Percentiles rank a stretch among this genome's conserved stretches.
phyloP scores from a whole-genome alignment of 1,140 invertebrate species.

The Drepana arcuata region DNA sequence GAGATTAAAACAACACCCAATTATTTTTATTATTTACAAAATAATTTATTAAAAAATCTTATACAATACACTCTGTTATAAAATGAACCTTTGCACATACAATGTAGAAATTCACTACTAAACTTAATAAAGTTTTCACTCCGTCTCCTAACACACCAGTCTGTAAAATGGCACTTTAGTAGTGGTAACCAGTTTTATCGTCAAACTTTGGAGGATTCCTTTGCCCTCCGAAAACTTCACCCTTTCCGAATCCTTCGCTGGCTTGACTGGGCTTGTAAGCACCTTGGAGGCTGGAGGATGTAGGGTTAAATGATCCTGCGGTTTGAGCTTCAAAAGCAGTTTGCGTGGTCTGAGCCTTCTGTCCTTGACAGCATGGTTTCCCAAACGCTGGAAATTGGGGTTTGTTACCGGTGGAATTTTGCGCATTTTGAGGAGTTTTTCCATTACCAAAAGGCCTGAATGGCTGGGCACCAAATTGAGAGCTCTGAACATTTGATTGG shows the following conservation, averaged over 20 bases:
- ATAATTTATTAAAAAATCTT: constrained; percentile 22
- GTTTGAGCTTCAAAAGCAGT: neutral
- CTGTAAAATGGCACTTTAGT: constrained; percentile 23
- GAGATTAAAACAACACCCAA: constrained; percentile 1
- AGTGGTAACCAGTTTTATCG: constrained; percentile 46
- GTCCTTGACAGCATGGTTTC: constrained; percentile 1
- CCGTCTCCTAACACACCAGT: constrained; percentile 1
- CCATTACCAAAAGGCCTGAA: constrained; percentile 1
- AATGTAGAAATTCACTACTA: no score
- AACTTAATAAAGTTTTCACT: neutral
- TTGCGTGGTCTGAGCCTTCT: neutral
- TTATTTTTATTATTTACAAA: constrained; percentile 16
- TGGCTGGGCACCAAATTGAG: constrained; percentile 1
- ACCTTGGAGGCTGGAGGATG: neutral
- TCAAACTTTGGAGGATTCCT: constrained; percentile 45
- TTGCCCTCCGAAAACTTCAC: constrained; percentile 36
- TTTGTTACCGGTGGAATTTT: neutral
- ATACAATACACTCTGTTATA: no score
- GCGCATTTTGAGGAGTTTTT: constrained; percentile 2
- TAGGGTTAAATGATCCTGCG: neutral
- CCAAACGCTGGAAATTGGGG: constrained; percentile 1
- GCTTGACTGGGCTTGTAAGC: neutral
- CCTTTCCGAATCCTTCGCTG: constrained; percentile 5
- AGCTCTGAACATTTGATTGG: no score
- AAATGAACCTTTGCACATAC: no score